Percentiles rank a stretch among this genome's conserved stretches.
These are phyloP conservation scores for Antennarius striatus DNA, from an alignment of 2,113 vertebrate genomes.

Conservation along the genomic window DNA sequence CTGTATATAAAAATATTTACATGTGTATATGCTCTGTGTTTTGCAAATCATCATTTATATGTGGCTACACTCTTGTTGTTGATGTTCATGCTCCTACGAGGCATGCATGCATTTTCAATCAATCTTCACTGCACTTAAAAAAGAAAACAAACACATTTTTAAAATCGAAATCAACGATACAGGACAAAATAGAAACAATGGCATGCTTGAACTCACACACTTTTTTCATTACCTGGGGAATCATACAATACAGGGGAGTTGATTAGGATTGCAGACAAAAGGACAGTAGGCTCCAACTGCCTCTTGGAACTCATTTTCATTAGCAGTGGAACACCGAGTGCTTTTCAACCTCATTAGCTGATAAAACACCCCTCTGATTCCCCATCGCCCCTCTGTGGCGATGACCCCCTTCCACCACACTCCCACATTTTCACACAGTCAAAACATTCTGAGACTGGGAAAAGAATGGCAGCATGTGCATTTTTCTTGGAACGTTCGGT, in stretches of 20 bases:
- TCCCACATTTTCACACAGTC: conserved; percentile 51
- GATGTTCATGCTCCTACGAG: too few species aligned
- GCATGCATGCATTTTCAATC: neutral
- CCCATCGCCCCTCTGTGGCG: conserved; percentile 56
- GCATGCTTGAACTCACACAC: conserved; percentile 12
- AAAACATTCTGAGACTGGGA: conserved; percentile 24
- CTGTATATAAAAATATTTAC: too few species aligned
- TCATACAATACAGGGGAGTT: conserved; percentile 50
- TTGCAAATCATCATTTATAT: too few species aligned
- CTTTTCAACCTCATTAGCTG: conserved; percentile 79
- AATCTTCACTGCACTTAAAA: conserved; percentile 1
- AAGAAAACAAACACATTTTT: conserved; percentile 9
- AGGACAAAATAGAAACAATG: conserved; percentile 24
- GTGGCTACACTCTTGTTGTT: too few species aligned
- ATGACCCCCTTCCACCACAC: conserved; percentile 31
- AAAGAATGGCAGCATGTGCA: conserved; percentile 29
- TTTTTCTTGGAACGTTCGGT: conserved; percentile 26
- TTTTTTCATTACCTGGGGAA: conserved; percentile 55
- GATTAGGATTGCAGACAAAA: conserved; percentile 68
- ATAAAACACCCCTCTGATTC: conserved; percentile 78
- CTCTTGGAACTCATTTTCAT: conserved; percentile 73
- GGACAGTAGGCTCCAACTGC: conserved; percentile 62
- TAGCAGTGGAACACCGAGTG: conserved; percentile 65
- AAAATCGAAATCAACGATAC: conserved; percentile 10
- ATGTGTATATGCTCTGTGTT: too few species aligned